Evolutionary conservation across 2,797 vertebrate species (phyloP), one percentile per base, ranked within the genome.

Genomic region (Danionella dracula): DNA sequence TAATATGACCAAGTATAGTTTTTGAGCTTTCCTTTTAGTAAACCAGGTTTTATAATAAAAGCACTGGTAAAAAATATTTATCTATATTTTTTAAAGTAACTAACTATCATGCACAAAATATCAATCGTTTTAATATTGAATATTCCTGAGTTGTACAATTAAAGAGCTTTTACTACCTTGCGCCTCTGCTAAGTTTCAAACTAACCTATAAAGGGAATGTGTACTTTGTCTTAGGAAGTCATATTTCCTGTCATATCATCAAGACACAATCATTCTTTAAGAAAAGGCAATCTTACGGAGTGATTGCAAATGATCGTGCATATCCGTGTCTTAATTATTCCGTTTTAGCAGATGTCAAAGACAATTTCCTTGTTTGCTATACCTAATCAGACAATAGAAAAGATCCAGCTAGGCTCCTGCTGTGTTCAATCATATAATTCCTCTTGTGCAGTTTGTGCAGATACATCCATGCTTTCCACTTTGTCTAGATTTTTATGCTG

Each of bases 361-460:
- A 56, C 56, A 63, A 75, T 78, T 76, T 64, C 62, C 56, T 68
- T 35, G 75, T 71, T 65, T 59, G 59, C 41, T 73, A 37, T 59
- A 51, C 72, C 67, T 70, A 71, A 78, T 81, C 70, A 76, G 71
- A 67, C 61, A 55, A 35, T 71, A 44, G 38, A 72, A 68, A 70
- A 75, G 59, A 73, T 48, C 35, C 53, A 48, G 57, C 50, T 51
- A 70, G 60, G 27, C 54, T 62, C 68, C 73, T 42, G 58, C 70
- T 41, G 62, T 70, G 60, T 44, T 65, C 75, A 78, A 82, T 78
- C 64, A 76, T 58, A 74, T 78, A 77, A 71, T 71, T 59, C 40
- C 12, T 17, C 32, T 46, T 63, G 20, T 42, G 56, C 60, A 31
- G 35, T 51, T 41, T 42, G 60, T n/a, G 8, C 27, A 46, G 6